phyloP scores from a whole-genome alignment of 1,140 invertebrate species.

The Musca vetustissima region DNA sequence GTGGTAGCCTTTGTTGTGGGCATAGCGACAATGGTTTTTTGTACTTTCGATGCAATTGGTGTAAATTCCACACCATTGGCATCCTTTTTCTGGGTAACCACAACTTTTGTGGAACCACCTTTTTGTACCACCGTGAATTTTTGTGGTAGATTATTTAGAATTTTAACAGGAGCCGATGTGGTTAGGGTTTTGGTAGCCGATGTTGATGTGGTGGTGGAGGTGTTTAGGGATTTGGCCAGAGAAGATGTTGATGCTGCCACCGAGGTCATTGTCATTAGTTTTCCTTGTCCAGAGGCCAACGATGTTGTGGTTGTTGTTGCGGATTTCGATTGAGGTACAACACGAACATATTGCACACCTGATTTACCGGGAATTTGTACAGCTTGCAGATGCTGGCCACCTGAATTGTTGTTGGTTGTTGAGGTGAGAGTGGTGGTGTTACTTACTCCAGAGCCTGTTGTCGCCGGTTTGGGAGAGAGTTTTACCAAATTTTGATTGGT shows the following conservation, averaged over 20 bases:
- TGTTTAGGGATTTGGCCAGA: background rate
- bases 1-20: conserved; percentile 8
- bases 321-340: conserved; percentile 29
- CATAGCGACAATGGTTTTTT: conserved; percentile 28
- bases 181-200: conserved; percentile 4
- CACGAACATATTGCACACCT: conserved; percentile 50
- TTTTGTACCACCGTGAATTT: conserved; percentile 31
- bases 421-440: too few species aligned
- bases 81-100: conserved; percentile 38
- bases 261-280: too few species aligned
- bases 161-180: conserved; percentile 15
- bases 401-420: background rate
- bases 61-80: conserved; percentile 37
- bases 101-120: conserved; percentile 37
- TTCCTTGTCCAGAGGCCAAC: too few species aligned
- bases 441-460: background rate
- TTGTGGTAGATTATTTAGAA: conserved; percentile 27
- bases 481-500: conserved; percentile 46
- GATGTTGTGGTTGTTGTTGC: too few species aligned
- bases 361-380: conserved; percentile 44
- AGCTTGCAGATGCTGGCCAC: conserved; percentile 39
- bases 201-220: background rate
- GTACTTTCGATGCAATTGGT: conserved; percentile 15
- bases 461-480: conserved; percentile 40
- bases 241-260: background rate